Base-by-base conservation (phyloP, 2,113 vertebrate genomes). In the Oxyruncus cristatus region DNA sequence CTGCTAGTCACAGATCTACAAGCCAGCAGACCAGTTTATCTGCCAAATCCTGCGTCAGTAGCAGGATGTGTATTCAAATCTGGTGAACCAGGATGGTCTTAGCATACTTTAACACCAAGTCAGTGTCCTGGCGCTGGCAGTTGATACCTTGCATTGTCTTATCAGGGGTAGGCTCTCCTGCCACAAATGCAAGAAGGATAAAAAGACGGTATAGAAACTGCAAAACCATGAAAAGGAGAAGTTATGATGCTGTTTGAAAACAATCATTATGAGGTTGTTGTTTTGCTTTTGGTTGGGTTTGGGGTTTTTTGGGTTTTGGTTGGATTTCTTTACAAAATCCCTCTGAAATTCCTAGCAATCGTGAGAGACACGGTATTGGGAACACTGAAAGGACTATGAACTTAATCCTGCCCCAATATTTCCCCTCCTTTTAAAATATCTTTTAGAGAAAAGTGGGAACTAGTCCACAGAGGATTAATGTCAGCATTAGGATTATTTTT, bases 201-300 rank as follows among this genome's bases (percentile, higher is more conserved):
- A 85, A 76, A 68, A 41, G 8, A 52, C 15, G 7, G 1, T 4
- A 63, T 9, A 85, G 53, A 86, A 78, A 12, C 6, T 23, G 4
- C 11, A 66, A 72, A 85, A 78, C 5, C 33, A 42, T 5, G 17
- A 70, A 68, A 59, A 49, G 4, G 4, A 62, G 3, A 70, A 13
- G 3, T 53, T 39, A 58, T 1, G 33, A 6, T 13, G 19, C 14
- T 46, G 56, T 4, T 56, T 6, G 47, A 66, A 79, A 86, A 35
- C 4, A 37, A 18, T 16, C 46, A 21, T 21, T 11, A 27, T 11
- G 4, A 4, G 3, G 1, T 4, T 37, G 14, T 28, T 28, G 6
- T 74, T 50, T 50, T 59, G 15, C 3, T 21, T 74, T 74, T 26
- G 16, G 9, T 39, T 44, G 5, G 10, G 15, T 21, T 55, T 52